Conservation (phyloP, 92 coral and sea anemone genomes). For the Scolanthus callimorphus region DNA sequence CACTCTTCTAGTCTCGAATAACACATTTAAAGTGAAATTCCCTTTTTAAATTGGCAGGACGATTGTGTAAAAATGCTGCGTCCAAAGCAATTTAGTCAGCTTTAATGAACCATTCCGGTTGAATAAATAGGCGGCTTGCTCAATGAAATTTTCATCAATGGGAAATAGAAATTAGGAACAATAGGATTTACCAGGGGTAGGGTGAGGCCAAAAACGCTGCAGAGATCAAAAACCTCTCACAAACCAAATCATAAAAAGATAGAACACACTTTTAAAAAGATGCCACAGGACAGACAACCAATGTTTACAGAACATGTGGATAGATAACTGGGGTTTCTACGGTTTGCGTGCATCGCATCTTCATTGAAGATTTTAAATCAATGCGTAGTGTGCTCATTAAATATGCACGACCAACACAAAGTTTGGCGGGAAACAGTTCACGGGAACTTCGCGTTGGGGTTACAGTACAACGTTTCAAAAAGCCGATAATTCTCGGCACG, state of each 20-base stretch:
- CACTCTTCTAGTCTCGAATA: too few species aligned
- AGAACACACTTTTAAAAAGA: too few species aligned
- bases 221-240: not conserved
- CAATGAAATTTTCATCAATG: not conserved
- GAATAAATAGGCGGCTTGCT: not conserved
- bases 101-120: not conserved
- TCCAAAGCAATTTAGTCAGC: not conserved
- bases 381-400: not conserved
- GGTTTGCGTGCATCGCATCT: not conserved
- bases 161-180: not conserved
- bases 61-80: too few species aligned
- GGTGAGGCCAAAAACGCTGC: not conserved
- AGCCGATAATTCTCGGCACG: too few species aligned
- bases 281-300: too few species aligned
- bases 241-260: too few species aligned
- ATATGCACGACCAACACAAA: not conserved
- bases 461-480: too few species aligned
- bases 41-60: too few species aligned
- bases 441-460: too few species aligned
- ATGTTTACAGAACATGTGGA: not conserved
- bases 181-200: not conserved
- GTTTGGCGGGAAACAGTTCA: slow-evolving; percentile 12
- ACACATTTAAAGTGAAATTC: too few species aligned
- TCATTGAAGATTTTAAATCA: not conserved
- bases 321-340: not conserved